Evolutionary conservation across 2,797 vertebrate genomes (phyloP).

Genomic region (Hydrolagus colliei): DNA sequence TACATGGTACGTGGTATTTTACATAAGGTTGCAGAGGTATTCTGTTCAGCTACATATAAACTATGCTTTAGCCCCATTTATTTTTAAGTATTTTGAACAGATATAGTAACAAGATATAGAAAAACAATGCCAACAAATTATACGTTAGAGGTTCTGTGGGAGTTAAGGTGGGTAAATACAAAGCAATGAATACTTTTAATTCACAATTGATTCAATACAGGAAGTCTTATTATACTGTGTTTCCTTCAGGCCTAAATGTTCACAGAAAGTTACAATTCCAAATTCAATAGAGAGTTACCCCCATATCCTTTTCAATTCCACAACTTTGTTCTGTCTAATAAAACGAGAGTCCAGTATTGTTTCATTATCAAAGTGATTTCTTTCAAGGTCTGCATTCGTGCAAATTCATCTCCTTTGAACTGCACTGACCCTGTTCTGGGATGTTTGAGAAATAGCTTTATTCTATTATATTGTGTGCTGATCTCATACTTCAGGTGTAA

Average conservation of each 20-base stretch:
- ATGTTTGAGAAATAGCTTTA: background rate
- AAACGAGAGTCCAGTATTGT: slow-evolving; percentile 14
- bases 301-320: slow-evolving; percentile 15
- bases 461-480: background rate
- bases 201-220: slow-evolving; percentile 23
- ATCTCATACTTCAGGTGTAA: background rate
- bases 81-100: slow-evolving; percentile 10
- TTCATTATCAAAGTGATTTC: background rate
- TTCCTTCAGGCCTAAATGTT: background rate
- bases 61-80: background rate
- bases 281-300: slow-evolving; percentile 29
- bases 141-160: background rate
- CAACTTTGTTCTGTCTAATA: background rate
- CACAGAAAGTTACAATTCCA: slow-evolving; percentile 20
- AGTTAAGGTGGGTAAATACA: slow-evolving; percentile 6
- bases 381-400: slow-evolving; percentile 2
- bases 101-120: background rate
- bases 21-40: background rate
- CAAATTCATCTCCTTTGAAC: slow-evolving; percentile 10
- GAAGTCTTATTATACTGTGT: slow-evolving; percentile 15
- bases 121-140: background rate
- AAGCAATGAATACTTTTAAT: slow-evolving; percentile 3
- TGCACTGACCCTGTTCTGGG: background rate
- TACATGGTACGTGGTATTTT: background rate
- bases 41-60: background rate